phyloP scores from a whole-genome alignment of 1,140 invertebrate species.

The Palaemon carinicauda region DNA sequence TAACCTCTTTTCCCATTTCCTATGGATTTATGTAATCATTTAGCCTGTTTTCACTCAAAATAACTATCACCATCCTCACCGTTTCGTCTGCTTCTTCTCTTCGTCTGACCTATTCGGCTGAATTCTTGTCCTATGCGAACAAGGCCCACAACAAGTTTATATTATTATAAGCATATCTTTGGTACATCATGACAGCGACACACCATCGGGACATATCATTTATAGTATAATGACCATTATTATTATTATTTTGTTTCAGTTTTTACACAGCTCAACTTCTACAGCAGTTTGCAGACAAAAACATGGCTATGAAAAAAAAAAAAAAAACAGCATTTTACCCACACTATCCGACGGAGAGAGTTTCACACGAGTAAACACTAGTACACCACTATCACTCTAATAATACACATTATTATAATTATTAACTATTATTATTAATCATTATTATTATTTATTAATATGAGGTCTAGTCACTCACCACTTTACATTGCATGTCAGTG shows the following conservation, averaged over 20 bases:
- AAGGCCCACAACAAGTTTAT: neutral
- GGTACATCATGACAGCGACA: slow-evolving; percentile 5
- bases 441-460: too few species aligned
- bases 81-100: too few species aligned
- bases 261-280: neutral
- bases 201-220: neutral
- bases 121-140: neutral
- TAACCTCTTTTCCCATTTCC: too few species aligned
- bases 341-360: neutral
- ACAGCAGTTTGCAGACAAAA: slow-evolving; percentile 2
- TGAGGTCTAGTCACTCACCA: too few species aligned
- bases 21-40: too few species aligned
- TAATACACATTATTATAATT: neutral
- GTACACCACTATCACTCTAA: neutral
- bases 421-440: neutral
- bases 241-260: neutral
- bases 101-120: neutral
- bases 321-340: neutral
- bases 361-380: neutral
- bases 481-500: too few species aligned
- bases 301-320: neutral
- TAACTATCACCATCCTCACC: too few species aligned
- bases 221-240: too few species aligned
- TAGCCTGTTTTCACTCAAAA: too few species aligned
- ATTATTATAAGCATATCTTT: neutral